Base-by-base conservation (phyloP, 2,797 vertebrate genomes). In the Artibeus jamaicensis region DNA sequence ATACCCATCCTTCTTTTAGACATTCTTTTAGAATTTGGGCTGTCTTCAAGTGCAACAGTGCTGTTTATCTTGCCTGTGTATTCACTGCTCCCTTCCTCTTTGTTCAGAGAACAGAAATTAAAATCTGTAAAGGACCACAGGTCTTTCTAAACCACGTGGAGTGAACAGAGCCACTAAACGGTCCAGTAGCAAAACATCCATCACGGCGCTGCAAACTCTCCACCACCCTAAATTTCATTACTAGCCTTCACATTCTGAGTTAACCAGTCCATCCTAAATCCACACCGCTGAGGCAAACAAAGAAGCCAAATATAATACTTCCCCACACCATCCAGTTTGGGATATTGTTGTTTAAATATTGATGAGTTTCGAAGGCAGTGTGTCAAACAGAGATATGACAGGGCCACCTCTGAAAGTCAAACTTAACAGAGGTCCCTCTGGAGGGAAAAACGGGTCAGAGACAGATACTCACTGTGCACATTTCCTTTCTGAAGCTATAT, bases 291-390 rank as follows among this genome's bases (percentile, higher is more conserved):
- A 93, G 50, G 67, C 67, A 50, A 78, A 71, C 55, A 57, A 7
- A 86, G 89, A 82, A 70, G 77, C 78, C 82, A 76, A 48, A 44
- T 46, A 46, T 21, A 62, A 78, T 9, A 73, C 71, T 84, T 82
- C 86, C 50, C 21, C 57, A 32, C n/a, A 48, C 44, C 37, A 32
- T 19, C 50, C n/a, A 14, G 67, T 73, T 70, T 26, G 42, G n/a
- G 74, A 34, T 32, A 44, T 16, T 86, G 55, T 83, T 86, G 55
- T 83, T 97, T 86, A 73, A 89, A 88, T 91, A 89, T 55, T 73
- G 84, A 84, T 85, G 71, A 48, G 12, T 57, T 84, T 89, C 46
- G 32, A 93, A 81, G 29, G 46, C 53, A 6, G 10, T 55, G 32
- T 77, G 42, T 83, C 90, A 42, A 48, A 73, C 34, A 59, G 92